Base-by-base conservation (phyloP, 2,113 vertebrate species). In the Ailuropoda melanoleuca region DNA sequence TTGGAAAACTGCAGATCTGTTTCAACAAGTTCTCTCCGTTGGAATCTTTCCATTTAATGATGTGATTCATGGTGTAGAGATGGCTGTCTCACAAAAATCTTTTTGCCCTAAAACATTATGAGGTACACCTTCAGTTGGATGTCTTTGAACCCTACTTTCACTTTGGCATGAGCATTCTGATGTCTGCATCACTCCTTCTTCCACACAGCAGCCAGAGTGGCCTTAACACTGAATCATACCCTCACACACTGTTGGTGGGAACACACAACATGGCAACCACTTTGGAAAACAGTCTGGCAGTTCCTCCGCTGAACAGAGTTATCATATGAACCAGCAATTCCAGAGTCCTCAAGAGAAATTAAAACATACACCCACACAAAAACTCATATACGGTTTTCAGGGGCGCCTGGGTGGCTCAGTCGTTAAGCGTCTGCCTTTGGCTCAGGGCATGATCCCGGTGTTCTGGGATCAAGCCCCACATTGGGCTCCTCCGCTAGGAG, bases 11-110 rank as follows among this genome's bases (percentile, higher is more conserved):
- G 12, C n/a, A 53, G 93, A 68, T 97, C 86, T 97, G 88, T 95
- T 95, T 95, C 81, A 93, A 93, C 96, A 96, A 92, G 96, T 39
- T 80, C 37, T 87, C 18, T 89, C 78, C 6, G 15, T 46, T 96
- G 62, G 86, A 89, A 97, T 89, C 64, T 96, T 86, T 82, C 29
- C 70, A 75, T 58, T 68, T 66, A 88, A 60, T 0, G 5, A 23
- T 15, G 37, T 84, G 53, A 86, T 43, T 81, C 43, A 8, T 74
- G 72, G 62, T 82, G 53, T 53, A 78, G 77, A 82, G 13, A 46
- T 2, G 4, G 46, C 39, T 34, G 3, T 74, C 74, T 88, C 24
- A 46, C 78, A 62, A 8, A 46, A 48, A 70, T 26, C 34, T 82
- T 90, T 88, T 81, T 17, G 46, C 37, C 10, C 1, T 77, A 53